Percentiles rank a stretch among this genome's conserved stretches.
Evolutionary conservation across 2,113 vertebrate species (phyloP).

Genomic region (Tupaia tana): DNA sequence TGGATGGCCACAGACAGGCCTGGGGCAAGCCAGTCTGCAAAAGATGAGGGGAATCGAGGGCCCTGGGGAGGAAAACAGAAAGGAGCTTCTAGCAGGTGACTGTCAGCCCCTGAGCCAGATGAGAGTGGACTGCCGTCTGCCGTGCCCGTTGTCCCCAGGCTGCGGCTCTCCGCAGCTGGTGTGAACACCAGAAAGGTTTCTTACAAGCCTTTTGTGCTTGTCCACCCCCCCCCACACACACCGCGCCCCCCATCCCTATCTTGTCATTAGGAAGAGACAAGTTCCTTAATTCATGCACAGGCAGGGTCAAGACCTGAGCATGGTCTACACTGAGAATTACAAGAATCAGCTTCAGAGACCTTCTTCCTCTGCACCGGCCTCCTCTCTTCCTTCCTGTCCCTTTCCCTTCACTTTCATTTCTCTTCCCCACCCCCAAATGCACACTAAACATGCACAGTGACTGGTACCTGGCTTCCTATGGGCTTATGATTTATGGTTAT

Average conservation of each 20-base stretch:
- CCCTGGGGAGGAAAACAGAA: not conserved
- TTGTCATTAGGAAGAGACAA: not conserved
- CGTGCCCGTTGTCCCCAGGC: not conserved
- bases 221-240: not conserved
- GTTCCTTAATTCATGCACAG: not conserved
- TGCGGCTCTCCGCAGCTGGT: not conserved
- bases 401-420: not conserved
- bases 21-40: not conserved
- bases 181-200: not conserved
- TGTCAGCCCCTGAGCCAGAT: not conserved
- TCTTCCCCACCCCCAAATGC: not conserved
- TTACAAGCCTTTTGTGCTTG: not conserved
- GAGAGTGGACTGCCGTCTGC: not conserved
- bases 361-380: not conserved
- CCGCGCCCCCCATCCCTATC: not conserved
- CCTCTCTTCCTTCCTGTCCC: not conserved
- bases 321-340: not conserved
- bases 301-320: not conserved
- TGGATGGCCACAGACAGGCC: not conserved
- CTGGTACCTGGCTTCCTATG: not conserved
- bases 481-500: constrained; percentile 55
- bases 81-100: not conserved
- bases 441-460: not conserved
- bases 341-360: not conserved
- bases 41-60: not conserved